Evolutionary conservation across 2,888 invertebrate species (phyloP).

Genomic region (Rhagonycha fulva): DNA sequence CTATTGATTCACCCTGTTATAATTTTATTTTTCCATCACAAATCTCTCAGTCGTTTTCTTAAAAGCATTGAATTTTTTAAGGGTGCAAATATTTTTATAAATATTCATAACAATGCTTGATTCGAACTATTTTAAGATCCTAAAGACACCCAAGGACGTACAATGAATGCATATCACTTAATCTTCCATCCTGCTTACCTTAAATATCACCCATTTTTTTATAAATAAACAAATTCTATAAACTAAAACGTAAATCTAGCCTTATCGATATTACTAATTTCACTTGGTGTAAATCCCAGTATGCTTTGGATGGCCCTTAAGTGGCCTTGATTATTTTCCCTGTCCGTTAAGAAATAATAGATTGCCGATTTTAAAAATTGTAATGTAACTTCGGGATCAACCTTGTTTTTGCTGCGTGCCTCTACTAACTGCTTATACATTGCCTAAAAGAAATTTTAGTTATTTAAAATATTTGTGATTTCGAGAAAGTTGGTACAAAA

Average conservation of each 20-base stretch:
- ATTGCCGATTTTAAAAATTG: conserved; percentile 92
- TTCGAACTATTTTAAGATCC: neutral
- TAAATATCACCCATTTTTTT: neutral
- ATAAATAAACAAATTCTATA: neutral
- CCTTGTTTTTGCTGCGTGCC: conserved; percentile 72
- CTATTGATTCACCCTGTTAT: neutral
- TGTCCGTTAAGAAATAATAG: conserved; percentile 89
- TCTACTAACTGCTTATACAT: conserved; percentile 84
- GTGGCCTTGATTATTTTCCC: conserved; percentile 87
- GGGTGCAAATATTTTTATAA: neutral
- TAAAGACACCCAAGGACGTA: neutral
- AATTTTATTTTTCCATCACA: neutral
- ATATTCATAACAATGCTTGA: neutral
- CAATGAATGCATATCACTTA: neutral
- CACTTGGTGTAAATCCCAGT: conserved; percentile 81
- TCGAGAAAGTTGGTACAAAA: neutral
- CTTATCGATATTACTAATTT: conserved; percentile 79
- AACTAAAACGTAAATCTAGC: conserved; percentile 54
- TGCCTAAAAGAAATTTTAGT: conserved; percentile 64
- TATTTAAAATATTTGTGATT: neutral
- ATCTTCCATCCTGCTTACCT: neutral
- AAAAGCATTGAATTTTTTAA: neutral
- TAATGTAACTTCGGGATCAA: conserved; percentile 89
- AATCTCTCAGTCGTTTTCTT: neutral
- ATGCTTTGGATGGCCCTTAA: conserved; percentile 90